phyloP scores from a whole-genome alignment of 30 jellyfish, hydroid and myxozoan species.

The Rhopilema esculentum region DNA sequence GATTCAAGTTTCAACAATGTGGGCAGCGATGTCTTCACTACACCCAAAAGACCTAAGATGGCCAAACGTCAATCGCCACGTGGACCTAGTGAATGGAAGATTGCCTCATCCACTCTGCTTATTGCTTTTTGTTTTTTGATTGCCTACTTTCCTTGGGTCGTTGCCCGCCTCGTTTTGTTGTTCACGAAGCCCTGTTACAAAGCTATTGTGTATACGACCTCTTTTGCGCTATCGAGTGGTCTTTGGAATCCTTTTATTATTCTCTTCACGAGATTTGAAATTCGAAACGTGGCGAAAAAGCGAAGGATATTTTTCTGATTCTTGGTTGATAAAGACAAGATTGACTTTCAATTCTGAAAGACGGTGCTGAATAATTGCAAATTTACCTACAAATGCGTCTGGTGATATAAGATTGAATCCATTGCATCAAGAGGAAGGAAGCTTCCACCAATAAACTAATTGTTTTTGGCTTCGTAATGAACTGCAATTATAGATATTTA shows the following conservation, averaged over 20 bases:
- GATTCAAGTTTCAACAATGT: not conserved
- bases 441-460: no score
- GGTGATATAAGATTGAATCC: no score
- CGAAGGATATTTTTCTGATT: not conserved
- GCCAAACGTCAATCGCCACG: not conserved
- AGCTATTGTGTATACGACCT: not conserved
- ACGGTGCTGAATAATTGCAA: not conserved
- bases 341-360: not conserved
- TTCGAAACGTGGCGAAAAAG: not conserved
- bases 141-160: slow-evolving; percentile 2
- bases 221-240: slow-evolving; percentile 2
- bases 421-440: no score
- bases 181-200: not conserved
- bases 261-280: slow-evolving; percentile 9
- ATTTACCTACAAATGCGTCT: no score
- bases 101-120: slow-evolving; percentile 21
- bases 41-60: not conserved
- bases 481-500: no score
- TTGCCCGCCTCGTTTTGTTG: not conserved
- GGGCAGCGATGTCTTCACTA: not conserved
- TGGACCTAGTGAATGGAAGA: slow-evolving; percentile 3
- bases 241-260: slow-evolving; percentile 9
- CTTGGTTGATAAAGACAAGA: not conserved
- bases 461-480: no score
- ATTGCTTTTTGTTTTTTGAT: not conserved